Evolutionary conservation across 2,888 invertebrate species (phyloP), one percentile per base, ranked within the genome.

Genomic region (Ametastegia equiseti): DNA sequence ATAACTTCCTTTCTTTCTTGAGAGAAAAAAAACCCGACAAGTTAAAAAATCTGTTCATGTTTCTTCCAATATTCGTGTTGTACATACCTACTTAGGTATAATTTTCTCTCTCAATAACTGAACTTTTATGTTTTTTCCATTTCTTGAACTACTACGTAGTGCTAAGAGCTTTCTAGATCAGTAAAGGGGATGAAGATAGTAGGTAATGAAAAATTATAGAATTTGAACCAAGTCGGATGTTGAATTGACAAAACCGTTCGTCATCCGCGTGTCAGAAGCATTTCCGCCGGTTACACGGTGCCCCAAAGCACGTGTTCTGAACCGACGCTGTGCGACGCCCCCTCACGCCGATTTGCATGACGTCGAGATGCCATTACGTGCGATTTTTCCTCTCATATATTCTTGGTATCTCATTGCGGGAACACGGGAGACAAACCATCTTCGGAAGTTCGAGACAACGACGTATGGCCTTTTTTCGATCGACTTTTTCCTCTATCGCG

Each of bases 361-460:
- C 78, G 60, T 78, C 60, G 27, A n/a, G n/a, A 78, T 39, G 78
- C 78, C 78, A 78, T 78, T 78, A 78, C 39, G 60, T 63, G n/a
- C n/a, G n/a, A n/a, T 78, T 19, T 78, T 30, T 11, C 42, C 19
- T n/a, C 60, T 60, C 27, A 50, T n/a, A n/a, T n/a, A n/a, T 50
- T 50, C 60, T 63, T 57, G 60, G 42, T 78, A 78, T 78, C 45
- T 30, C 30, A 57, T 50, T 13, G 27, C 15, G 42, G 60, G 9
- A 11, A 63, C 39, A 78, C 36, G 50, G 60, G 42, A 78, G 78
- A 57, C 60, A 78, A 78, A 78, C 60, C 78, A 45, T 19, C 42
- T 27, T 60, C 60, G 57, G 45, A 78, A 60, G 57, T 60, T 78
- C 42, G 27, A 39, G 78, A 78, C 42, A 78, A 78, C 78, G 78